Percentiles rank a stretch among this genome's conserved stretches.
These are phyloP conservation scores for Phrynosoma blainvillii DNA, from an alignment of 2,113 vertebrate species.

Conservation along the genomic window DNA sequence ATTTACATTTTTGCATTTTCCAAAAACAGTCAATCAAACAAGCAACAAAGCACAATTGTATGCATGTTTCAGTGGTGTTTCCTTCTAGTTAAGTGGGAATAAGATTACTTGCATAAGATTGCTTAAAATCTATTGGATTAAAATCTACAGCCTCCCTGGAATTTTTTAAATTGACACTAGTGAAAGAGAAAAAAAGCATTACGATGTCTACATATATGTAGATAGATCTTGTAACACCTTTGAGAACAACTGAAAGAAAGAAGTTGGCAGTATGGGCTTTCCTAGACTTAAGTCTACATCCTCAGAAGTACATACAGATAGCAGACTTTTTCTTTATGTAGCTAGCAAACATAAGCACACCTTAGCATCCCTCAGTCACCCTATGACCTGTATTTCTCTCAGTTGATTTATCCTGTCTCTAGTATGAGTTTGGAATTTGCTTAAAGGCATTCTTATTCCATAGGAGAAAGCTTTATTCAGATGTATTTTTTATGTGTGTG, in stretches of 20 bases:
- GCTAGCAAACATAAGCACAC: constrained; percentile 62
- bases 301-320: neutral
- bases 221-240: too few relatives aligned
- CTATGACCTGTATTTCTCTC: neutral
- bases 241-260: too few relatives aligned
- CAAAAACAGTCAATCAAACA: neutral
- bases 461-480: neutral
- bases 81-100: neutral
- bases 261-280: too few relatives aligned
- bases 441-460: too few relatives aligned
- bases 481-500: neutral
- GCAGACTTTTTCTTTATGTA: neutral
- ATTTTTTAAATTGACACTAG: neutral
- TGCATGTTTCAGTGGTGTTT: neutral
- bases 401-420: neutral
- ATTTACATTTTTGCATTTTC: neutral
- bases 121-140: neutral
- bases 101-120: neutral
- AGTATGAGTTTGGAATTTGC: neutral
- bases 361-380: constrained; percentile 31
- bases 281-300: too few relatives aligned
- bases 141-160: neutral
- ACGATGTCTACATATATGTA: neutral
- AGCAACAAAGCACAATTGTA: neutral
- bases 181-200: neutral